Evolutionary conservation across 2,888 invertebrate species (phyloP).

Genomic region (Luffia ferchaultella): DNA sequence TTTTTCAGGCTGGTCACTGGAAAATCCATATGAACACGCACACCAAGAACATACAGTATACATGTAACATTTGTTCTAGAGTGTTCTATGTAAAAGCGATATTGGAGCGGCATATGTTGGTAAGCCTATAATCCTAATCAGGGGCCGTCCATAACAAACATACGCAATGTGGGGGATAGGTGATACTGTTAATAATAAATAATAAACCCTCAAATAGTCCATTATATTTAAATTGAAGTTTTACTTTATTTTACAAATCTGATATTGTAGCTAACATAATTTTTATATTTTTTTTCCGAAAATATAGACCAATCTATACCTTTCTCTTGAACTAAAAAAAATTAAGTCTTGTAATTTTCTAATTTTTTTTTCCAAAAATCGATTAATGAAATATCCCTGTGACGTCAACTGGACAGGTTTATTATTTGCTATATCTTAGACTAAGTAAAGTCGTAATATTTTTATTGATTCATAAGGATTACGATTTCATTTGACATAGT

Average conservation of each 20-base stretch:
- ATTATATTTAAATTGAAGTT: neutral
- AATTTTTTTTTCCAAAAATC: too few species aligned
- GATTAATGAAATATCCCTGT: too few species aligned
- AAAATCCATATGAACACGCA: neutral
- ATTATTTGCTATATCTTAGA: too few species aligned
- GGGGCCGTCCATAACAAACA: neutral
- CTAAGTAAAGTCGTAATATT: too few species aligned
- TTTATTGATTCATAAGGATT: too few species aligned
- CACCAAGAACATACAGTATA: neutral
- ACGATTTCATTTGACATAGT: too few species aligned
- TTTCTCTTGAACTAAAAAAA: too few species aligned
- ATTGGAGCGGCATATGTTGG: neutral
- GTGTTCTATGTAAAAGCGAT: neutral
- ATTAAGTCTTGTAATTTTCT: too few species aligned
- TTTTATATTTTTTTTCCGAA: neutral
- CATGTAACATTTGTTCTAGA: neutral
- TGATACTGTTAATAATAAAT: neutral
- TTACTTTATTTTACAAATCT: neutral
- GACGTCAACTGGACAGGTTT: too few species aligned
- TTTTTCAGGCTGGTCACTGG: neutral
- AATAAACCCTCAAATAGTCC: neutral
- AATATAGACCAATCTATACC: too few species aligned
- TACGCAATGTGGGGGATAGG: neutral
- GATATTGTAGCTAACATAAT: neutral
- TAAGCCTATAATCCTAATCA: neutral